phyloP scores from a whole-genome alignment of 2,888 invertebrate species.

The Stenichneumon culpator region DNA sequence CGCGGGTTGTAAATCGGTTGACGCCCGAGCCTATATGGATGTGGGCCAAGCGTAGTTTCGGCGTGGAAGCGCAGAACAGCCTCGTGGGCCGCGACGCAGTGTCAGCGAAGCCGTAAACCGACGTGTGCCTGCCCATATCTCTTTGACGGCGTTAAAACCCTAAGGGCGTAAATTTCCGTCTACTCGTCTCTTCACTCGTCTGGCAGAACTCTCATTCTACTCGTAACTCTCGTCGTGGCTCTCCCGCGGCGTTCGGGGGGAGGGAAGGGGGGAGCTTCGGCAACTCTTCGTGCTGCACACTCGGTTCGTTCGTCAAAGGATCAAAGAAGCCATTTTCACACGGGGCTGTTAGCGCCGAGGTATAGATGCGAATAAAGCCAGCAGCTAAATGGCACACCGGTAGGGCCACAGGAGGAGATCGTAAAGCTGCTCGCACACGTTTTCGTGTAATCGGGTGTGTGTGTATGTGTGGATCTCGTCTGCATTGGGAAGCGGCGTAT shows the following conservation, averaged over 20 bases:
- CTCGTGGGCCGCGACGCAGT: constrained; percentile 34
- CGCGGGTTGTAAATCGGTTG: constrained; percentile 65
- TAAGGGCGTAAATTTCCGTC: constrained; percentile 66
- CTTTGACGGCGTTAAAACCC: constrained; percentile 62
- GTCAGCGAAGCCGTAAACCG: constrained; percentile 72
- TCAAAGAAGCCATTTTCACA: constrained; percentile 62
- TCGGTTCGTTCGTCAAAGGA: constrained; percentile 64
- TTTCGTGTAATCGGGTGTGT: constrained; percentile 14
- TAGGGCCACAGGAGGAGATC: constrained; percentile 33
- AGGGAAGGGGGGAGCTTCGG: neutral
- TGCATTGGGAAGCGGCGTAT: neutral
- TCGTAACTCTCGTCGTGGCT: constrained; percentile 57
- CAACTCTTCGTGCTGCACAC: constrained; percentile 39
- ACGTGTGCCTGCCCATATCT: constrained; percentile 61
- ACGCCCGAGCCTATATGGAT: constrained; percentile 56
- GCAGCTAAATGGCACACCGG: constrained; percentile 1
- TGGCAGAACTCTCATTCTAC: constrained; percentile 56
- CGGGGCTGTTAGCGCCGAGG: constrained; percentile 61
- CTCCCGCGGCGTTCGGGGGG: constrained; percentile 11
- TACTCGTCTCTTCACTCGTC: constrained; percentile 27
- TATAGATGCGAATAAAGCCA: constrained; percentile 40
- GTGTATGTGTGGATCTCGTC: neutral
- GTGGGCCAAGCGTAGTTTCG: constrained; percentile 68
- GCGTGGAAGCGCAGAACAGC: constrained; percentile 20
- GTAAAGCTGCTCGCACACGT: constrained; percentile 27